Conservation (phyloP, 2,888 invertebrate genomes). For the Emesis furor region DNA sequence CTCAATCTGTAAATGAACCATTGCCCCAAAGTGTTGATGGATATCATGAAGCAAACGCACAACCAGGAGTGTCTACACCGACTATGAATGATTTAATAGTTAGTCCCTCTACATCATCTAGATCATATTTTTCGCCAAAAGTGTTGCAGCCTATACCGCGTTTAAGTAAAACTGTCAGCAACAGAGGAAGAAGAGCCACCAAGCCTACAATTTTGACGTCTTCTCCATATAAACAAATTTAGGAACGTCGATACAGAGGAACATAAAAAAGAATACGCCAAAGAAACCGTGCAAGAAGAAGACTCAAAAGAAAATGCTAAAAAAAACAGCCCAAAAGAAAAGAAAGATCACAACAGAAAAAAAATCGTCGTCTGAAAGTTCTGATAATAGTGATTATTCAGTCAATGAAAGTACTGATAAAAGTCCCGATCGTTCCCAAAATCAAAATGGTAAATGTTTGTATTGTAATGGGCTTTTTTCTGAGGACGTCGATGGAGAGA, state of each 20-base stretch:
- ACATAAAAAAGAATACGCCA: conserved; percentile 42
- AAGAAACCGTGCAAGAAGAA: conserved; percentile 42
- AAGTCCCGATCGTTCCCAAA: no score
- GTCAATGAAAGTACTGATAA: no score
- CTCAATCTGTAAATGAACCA: conserved; percentile 45
- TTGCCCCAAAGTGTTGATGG: conserved; percentile 40
- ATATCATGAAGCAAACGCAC: conserved; percentile 42
- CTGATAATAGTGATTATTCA: no score
- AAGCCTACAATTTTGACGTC: conserved; percentile 50
- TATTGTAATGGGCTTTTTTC: no score
- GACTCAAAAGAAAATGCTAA: neutral
- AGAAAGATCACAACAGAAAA: conserved; percentile 47
- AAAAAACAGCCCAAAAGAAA: neutral
- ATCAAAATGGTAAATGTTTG: no score
- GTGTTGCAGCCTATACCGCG: neutral
- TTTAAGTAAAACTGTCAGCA: conserved; percentile 15
- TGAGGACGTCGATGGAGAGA: no score
- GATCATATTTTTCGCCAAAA: conserved; percentile 34
- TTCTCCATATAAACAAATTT: conserved; percentile 42
- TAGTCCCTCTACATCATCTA: conserved; percentile 53
- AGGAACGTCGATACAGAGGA: conserved; percentile 44
- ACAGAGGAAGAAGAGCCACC: conserved; percentile 52
- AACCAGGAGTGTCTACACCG: conserved; percentile 41
- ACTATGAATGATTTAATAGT: conserved; percentile 53
- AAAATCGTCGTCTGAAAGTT: conserved; percentile 47